Evolutionary conservation across 2,888 invertebrate species (phyloP).

Genomic region (Pocota personata): DNA sequence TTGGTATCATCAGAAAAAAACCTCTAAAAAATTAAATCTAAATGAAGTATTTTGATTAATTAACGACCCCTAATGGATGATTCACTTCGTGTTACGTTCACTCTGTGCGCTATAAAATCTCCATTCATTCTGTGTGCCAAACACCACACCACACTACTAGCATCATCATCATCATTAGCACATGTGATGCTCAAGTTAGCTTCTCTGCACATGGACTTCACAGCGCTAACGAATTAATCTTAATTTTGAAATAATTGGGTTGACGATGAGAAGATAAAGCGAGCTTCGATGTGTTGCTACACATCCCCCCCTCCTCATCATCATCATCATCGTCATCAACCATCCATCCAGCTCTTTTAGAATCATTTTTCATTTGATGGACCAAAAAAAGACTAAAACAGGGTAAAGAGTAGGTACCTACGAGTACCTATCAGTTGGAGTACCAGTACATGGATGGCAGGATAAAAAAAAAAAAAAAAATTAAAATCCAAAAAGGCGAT

Average conservation of each 20-base stretch:
- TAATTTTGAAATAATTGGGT: slow-evolving; percentile 66
- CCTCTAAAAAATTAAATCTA: slow-evolving; percentile 27
- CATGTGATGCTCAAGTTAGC: slow-evolving; percentile 58
- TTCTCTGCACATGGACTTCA: slow-evolving; percentile 19
- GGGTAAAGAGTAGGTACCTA: too few species aligned
- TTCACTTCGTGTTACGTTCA: slow-evolving; percentile 26
- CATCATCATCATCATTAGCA: slow-evolving; percentile 66
- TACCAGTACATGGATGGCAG: too few species aligned
- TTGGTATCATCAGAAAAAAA: background rate
- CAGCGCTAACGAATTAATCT: slow-evolving; percentile 64
- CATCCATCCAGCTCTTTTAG: slow-evolving; percentile 1
- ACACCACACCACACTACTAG: background rate
- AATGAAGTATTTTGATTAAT: slow-evolving; percentile 62
- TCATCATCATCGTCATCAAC: slow-evolving; percentile 18
- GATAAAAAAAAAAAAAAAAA: background rate
- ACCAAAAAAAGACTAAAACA: background rate
- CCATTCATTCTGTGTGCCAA: slow-evolving; percentile 32
- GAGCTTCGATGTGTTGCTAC: background rate
- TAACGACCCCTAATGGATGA: slow-evolving; percentile 60
- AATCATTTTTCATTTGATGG: slow-evolving; percentile 54
- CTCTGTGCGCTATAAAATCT: slow-evolving; percentile 34
- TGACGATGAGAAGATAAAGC: slow-evolving; percentile 29
- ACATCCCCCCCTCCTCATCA: background rate
- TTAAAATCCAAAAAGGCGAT: slow-evolving; percentile 58
- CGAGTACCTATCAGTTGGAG: background rate